These are phyloP conservation scores for Sylvicapra grimmia DNA, from an alignment of 2,113 vertebrate species.

Conservation along the genomic window DNA sequence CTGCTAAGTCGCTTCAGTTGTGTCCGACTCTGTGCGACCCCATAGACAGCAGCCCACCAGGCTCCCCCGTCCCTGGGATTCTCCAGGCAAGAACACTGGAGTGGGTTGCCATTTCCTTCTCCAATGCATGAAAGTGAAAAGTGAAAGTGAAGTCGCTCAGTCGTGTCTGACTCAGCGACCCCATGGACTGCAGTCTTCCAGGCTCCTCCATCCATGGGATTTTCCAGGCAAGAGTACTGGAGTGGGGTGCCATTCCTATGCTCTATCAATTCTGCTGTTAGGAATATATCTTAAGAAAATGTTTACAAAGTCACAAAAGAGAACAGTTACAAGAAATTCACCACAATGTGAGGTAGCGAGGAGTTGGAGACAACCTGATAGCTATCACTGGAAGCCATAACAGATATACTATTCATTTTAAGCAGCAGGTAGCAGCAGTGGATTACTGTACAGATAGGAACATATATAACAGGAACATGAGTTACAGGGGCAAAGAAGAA, in stretches of 20 bases:
- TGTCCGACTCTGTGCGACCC: too few species aligned
- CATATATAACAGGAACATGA: not conserved
- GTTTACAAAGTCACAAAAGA: not conserved
- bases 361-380: not conserved
- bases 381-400: not conserved
- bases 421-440: not conserved
- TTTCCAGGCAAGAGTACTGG: too few species aligned
- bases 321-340: not conserved
- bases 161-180: too few species aligned
- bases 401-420: not conserved
- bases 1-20: too few species aligned
- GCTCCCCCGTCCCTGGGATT: too few species aligned
- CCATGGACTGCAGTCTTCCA: too few species aligned
- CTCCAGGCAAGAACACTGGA: too few species aligned
- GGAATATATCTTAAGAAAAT: not conserved
- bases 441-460: not conserved
- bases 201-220: too few species aligned
- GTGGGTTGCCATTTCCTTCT: too few species aligned
- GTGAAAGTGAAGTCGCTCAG: too few species aligned
- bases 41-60: too few species aligned
- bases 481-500: not conserved
- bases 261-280: not conserved
- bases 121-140: too few species aligned
- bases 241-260: not conserved
- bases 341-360: not conserved